Conservation (phyloP, 2,113 vertebrate species). For the Ranitomeya variabilis region DNA sequence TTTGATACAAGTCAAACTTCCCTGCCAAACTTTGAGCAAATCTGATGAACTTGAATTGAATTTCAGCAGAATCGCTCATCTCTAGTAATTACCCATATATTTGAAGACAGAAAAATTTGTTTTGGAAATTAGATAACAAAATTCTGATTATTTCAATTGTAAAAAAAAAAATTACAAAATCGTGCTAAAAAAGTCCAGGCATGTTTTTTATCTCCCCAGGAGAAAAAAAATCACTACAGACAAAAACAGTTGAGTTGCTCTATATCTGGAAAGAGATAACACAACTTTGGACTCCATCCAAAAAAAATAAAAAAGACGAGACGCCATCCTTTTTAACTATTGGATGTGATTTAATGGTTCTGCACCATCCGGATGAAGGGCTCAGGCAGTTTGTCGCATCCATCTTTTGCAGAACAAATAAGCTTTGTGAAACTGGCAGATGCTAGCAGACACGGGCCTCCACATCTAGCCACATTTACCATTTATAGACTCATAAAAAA, state of each 20-base stretch:
- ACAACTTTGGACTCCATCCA: slow-evolving; percentile 9
- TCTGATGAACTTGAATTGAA: no score
- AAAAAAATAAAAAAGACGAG: slow-evolving; percentile 12
- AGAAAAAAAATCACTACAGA: not conserved
- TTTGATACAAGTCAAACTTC: no score
- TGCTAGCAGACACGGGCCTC: slow-evolving; percentile 20
- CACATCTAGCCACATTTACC: slow-evolving; percentile 5
- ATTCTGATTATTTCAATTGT: not conserved
- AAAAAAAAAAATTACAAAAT: not conserved
- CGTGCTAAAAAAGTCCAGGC: not conserved
- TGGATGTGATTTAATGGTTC: slow-evolving; percentile 29
- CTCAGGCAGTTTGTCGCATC: slow-evolving; percentile 12
- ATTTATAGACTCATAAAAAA: slow-evolving; percentile 51
- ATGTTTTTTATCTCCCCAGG: not conserved
- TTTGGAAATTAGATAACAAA: not conserved
- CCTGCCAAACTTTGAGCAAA: no score
- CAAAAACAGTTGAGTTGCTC: not conserved
- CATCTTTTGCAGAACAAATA: slow-evolving; percentile 49
- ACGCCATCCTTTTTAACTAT: not conserved
- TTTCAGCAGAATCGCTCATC: no score
- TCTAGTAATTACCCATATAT: no score
- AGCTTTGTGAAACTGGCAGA: slow-evolving; percentile 51
- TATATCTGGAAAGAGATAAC: not conserved
- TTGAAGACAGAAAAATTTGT: no score
- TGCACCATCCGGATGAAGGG: slow-evolving; percentile 16